phyloP scores from a whole-genome alignment of 2,888 invertebrate species.

The Mayetiola destructor region DNA sequence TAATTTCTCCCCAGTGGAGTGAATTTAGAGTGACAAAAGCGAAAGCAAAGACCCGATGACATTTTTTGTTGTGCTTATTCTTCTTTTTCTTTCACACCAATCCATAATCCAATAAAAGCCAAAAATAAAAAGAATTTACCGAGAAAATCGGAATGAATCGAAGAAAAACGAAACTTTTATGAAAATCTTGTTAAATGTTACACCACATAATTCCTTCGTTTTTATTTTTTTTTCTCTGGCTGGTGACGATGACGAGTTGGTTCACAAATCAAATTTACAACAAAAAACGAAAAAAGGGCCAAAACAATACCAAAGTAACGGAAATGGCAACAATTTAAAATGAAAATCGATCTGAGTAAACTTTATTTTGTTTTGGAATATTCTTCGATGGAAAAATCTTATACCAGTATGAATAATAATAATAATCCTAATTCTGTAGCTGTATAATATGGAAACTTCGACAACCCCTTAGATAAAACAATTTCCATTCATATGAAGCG shows the following conservation, averaged over 20 bases:
- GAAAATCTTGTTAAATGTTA: conserved; percentile 13
- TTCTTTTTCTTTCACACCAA: neutral
- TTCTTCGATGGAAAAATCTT: neutral
- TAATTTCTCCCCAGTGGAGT: conserved; percentile 10
- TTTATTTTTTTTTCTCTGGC: neutral
- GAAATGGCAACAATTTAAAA: neutral
- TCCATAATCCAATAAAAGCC: neutral
- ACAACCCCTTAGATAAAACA: neutral
- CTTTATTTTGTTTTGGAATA: conserved; percentile 8
- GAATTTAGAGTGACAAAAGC: too few relatives aligned
- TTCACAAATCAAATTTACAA: too few relatives aligned
- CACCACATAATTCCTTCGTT: neutral
- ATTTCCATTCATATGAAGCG: neutral
- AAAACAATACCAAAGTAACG: too few relatives aligned
- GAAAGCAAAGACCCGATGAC: too few relatives aligned
- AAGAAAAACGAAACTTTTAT: neutral
- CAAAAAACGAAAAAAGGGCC: neutral
- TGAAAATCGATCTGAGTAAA: neutral
- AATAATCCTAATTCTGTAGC: too few relatives aligned
- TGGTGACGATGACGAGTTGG: too few relatives aligned
- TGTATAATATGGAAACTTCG: too few relatives aligned
- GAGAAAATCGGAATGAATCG: neutral
- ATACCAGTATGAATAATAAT: neutral
- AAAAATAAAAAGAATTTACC: neutral
- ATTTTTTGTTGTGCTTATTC: conserved; percentile 2